Percentiles rank a stretch among this genome's conserved stretches.
phyloP scores from a whole-genome alignment of 2,888 invertebrate genomes.

The Drosophila dives region DNA sequence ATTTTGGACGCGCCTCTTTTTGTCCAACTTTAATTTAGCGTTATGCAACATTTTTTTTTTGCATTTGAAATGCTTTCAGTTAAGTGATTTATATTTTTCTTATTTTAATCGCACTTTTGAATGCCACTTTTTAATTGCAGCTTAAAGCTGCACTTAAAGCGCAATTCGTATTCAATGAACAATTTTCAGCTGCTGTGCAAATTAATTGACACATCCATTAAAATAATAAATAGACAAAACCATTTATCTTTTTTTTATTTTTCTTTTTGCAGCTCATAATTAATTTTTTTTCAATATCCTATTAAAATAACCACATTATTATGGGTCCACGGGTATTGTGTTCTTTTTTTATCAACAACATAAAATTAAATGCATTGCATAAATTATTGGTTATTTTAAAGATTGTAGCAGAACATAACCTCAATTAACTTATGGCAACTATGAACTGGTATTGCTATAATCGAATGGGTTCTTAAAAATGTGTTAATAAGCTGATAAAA shows the following conservation, averaged over 20 bases:
- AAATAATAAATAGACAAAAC: constrained; percentile 12
- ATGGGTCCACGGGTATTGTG: neutral
- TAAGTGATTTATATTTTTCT: neutral
- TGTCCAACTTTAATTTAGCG: constrained; percentile 51
- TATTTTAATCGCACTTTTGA: neutral
- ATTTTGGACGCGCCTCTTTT: constrained; percentile 29
- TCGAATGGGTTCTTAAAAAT: neutral
- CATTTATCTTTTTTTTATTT: neutral
- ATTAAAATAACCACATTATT: constrained; percentile 7
- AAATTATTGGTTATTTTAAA: neutral
- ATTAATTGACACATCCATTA: constrained; percentile 27
- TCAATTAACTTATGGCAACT: neutral
- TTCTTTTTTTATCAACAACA: neutral
- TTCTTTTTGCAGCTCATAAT: neutral
- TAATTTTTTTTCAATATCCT: constrained; percentile 1
- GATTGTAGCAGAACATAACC: neutral
- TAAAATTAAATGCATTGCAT: neutral
- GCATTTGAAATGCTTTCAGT: constrained; percentile 20
- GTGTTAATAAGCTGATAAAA: neutral
- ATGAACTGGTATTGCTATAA: neutral
- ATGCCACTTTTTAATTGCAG: neutral
- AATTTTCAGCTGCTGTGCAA: neutral
- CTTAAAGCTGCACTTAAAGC: neutral
- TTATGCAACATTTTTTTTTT: constrained; percentile 46
- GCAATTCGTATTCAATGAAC: constrained; percentile 1